Percentiles rank a stretch among this genome's conserved stretches.
These are phyloP conservation scores for Platycheirus rosarum DNA, from an alignment of 2,888 invertebrate genomes.

Conservation along the genomic window DNA sequence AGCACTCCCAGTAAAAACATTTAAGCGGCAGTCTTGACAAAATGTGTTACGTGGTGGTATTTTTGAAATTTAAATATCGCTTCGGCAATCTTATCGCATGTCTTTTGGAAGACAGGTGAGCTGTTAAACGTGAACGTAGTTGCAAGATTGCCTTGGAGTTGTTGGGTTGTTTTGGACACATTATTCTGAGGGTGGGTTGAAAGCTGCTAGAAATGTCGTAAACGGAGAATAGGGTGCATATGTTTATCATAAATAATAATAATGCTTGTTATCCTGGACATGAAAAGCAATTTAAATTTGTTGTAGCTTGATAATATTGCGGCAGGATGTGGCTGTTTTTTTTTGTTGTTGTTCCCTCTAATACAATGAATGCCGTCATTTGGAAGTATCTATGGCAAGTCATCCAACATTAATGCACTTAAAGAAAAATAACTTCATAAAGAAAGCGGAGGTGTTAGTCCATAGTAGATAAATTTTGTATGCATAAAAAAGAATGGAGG, in stretches of 20 bases:
- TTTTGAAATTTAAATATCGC: slow-evolving; percentile 68
- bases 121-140: slow-evolving; percentile 12
- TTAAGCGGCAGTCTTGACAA: not conserved
- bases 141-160: too few species aligned
- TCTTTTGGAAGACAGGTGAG: slow-evolving; percentile 44
- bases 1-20: slow-evolving; percentile 24
- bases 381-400: too few species aligned
- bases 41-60: slow-evolving; percentile 48
- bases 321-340: too few species aligned
- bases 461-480: too few species aligned
- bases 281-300: slow-evolving; percentile 67
- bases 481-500: too few species aligned
- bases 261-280: slow-evolving; percentile 62
- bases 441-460: too few species aligned
- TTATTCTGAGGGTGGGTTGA: slow-evolving; percentile 15
- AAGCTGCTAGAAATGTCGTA: slow-evolving; percentile 18
- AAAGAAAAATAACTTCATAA: too few species aligned
- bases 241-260: slow-evolving; percentile 67
- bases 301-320: slow-evolving; percentile 52
- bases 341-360: too few species aligned
- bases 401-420: too few species aligned
- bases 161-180: not conserved
- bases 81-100: slow-evolving; percentile 63
- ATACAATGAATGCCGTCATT: too few species aligned
- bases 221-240: slow-evolving; percentile 56